These are phyloP conservation scores for Danio choprae DNA, from an alignment of 2,797 vertebrate species.

Conservation along the genomic window DNA sequence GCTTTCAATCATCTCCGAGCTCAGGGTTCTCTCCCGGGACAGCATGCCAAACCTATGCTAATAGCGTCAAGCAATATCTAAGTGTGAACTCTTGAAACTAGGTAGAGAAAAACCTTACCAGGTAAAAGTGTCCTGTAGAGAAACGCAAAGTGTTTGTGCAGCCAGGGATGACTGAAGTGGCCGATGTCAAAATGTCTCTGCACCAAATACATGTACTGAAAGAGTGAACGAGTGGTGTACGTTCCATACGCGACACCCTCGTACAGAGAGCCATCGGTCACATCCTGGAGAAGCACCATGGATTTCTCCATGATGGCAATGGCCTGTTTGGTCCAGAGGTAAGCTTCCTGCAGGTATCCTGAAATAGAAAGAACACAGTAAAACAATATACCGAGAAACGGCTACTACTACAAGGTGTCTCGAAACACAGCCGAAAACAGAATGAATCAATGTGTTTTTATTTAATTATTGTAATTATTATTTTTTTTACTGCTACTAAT, in stretches of 20 bases:
- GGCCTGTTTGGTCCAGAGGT: constrained; percentile 96
- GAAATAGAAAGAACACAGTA: constrained; percentile 26
- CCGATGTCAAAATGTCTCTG: constrained; percentile 94
- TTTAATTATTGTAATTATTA: no score
- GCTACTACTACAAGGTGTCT: no score
- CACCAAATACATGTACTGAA: constrained; percentile 96
- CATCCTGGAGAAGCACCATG: constrained; percentile 90
- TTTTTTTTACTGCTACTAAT: no score
- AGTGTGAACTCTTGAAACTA: no score
- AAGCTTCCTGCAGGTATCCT: constrained; percentile 98
- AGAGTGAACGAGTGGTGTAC: constrained; percentile 95
- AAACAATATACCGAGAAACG: no score
- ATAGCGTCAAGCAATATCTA: no score
- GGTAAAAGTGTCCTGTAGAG: constrained; percentile 95
- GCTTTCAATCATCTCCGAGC: no score
- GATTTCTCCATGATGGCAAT: constrained; percentile 97
- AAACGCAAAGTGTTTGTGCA: constrained; percentile 96
- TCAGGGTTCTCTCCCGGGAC: no score
- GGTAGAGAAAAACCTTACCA: constrained; percentile 72
- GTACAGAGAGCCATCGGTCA: constrained; percentile 93
- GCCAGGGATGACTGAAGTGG: constrained; percentile 96
- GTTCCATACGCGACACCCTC: constrained; percentile 98
- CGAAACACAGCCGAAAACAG: no score
- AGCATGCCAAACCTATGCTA: no score
- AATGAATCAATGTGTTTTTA: no score